Percentiles rank a stretch among this genome's conserved stretches.
Evolutionary conservation across 1,140 invertebrate species (phyloP).

Genomic region (Melitaea cinxia): DNA sequence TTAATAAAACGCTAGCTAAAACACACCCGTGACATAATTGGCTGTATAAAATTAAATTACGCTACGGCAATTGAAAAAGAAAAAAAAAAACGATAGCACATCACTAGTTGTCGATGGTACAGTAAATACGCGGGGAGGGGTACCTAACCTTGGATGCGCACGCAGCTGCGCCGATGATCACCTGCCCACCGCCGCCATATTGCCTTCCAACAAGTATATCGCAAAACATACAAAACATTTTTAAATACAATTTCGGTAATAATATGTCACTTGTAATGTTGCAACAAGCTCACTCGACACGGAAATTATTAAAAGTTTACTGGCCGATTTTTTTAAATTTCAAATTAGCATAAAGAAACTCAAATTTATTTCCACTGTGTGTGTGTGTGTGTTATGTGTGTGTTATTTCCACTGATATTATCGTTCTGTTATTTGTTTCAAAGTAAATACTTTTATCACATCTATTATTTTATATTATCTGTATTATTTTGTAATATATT

Average conservation of each 20-base stretch:
- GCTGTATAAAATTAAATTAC: slow-evolving; percentile 46
- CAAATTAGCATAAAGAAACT: no score
- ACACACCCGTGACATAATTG: slow-evolving; percentile 38
- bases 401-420: no score
- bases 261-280: slow-evolving; percentile 27
- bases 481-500: no score
- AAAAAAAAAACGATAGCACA: slow-evolving; percentile 45
- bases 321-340: no score
- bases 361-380: no score
- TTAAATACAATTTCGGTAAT: slow-evolving; percentile 38
- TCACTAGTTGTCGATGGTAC: slow-evolving; percentile 57
- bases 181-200: slow-evolving; percentile 70
- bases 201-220: slow-evolving; percentile 63
- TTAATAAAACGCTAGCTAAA: slow-evolving; percentile 33
- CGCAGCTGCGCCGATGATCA: slow-evolving; percentile 65
- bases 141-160: slow-evolving; percentile 66
- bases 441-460: no score
- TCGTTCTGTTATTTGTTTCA: no score
- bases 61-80: slow-evolving; percentile 43
- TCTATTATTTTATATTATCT: no score
- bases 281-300: not conserved
- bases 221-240: slow-evolving; percentile 51
- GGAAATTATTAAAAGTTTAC: not conserved
- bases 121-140: slow-evolving; percentile 51
- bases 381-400: no score